Evolutionary conservation across 2,888 invertebrate species (phyloP), one percentile per base, ranked within the genome.

Genomic region (Plebejus anna): DNA sequence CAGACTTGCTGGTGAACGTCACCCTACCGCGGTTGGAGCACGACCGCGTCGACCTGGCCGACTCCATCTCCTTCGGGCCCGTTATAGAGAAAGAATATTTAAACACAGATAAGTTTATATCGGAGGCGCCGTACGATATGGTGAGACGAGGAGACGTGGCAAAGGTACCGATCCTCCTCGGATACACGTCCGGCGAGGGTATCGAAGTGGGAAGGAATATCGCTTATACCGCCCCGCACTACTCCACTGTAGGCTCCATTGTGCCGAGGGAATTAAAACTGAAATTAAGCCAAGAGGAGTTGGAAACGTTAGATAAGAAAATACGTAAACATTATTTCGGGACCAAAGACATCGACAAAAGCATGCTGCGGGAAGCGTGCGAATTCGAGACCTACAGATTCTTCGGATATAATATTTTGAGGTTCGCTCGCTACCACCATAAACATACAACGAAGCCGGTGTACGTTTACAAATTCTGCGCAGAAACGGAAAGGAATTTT

Each of bases 151-250:
- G 90, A 4, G 79, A 80, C 36, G 81, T 89, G 75, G 85, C 87
- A 9, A 86, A 89, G 77, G 87, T 94, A 1, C 92, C 94, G 22
- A 77, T 92, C 75, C 89, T 94, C 78, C 79, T 92, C 66, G 94
- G 94, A 51, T 92, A 88, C 79, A 91, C 89, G 9, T 91, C 92
- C 2, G 90, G 88, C 0, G 94, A 94, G 79, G 94, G 94, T 11
- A 90, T 94, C 73, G 91, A 94, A 86, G 85, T 91, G 80, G 87
- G 87, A 51, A 86, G 88, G 81, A 87, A 88, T 78, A 82, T 90
- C 36, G 79, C 85, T 22, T 42, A 82, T 42, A 83, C 86, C 57
- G 70, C 84, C 13, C 80, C 81, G 13, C 84, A 85, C 78, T 80
- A 91, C 57, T 80, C 84, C 4, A 83, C 75, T 70, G 79, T 81